A percentile compares a stretch with the other conserved stretches of the same genome.
Evolutionary conservation across 2,113 vertebrate species (phyloP).

Genomic region (Bubo scandiacus): DNA sequence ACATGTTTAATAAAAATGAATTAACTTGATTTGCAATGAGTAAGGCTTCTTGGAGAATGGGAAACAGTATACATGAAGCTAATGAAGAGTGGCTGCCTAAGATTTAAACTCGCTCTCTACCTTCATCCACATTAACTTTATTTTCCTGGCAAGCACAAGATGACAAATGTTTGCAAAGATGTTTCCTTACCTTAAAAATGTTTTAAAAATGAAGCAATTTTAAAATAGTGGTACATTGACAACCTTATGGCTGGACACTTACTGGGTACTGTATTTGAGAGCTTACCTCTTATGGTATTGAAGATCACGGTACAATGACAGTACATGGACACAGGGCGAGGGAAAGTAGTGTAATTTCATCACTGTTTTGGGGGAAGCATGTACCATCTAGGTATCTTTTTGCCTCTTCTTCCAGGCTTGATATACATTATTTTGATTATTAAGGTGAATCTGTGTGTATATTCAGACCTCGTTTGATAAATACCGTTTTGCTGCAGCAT

Average conservation of each 20-base stretch:
- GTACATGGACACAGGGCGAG: accelerated
- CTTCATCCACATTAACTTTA: background rate
- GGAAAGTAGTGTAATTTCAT: background rate
- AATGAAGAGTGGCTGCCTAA: background rate
- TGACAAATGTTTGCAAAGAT: background rate
- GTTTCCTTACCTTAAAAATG: background rate
- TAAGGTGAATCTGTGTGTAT: background rate
- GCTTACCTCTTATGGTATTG: background rate
- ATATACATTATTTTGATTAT: background rate
- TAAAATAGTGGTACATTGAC: background rate
- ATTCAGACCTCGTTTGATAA: background rate
- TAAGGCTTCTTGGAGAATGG: background rate
- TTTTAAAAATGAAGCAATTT: background rate
- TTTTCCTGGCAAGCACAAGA: background rate
- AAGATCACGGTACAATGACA: background rate
- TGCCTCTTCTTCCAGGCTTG: background rate
- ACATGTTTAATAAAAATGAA: background rate
- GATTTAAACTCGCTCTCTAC: background rate
- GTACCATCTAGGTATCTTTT: background rate
- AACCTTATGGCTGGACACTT: background rate
- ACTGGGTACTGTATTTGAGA: background rate
- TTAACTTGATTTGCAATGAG: background rate
- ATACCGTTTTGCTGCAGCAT: accelerated
- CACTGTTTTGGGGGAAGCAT: background rate
- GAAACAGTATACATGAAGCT: background rate